A percentile compares a stretch with the other conserved stretches of the same genome.
These are phyloP conservation scores for Megalonaias nervosa DNA, from an alignment of 1,140 invertebrate genomes.

Conservation along the genomic window DNA sequence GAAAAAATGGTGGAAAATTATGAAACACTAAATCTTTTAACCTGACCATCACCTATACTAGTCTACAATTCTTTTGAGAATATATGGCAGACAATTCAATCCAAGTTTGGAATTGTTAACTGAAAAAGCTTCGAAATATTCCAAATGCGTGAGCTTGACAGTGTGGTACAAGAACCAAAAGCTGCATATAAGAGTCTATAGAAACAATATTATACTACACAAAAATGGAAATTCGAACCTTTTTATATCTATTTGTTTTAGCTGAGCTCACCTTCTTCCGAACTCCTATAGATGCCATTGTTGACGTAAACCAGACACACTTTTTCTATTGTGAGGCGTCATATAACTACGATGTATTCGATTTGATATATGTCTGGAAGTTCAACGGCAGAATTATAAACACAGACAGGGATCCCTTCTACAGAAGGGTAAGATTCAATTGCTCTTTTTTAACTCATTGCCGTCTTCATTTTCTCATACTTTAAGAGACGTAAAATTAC, in stretches of 20 bases:
- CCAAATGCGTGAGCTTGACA: no score
- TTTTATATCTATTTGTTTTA: conserved; percentile 13
- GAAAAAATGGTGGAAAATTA: no score
- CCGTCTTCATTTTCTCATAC: no score
- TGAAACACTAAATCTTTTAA: no score
- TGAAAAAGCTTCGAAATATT: no score
- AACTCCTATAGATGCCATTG: neutral
- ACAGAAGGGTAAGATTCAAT: conserved; percentile 12
- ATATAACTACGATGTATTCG: conserved; percentile 10
- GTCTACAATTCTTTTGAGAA: no score
- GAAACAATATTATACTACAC: neutral
- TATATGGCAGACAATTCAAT: no score
- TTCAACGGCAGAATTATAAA: conserved; percentile 31
- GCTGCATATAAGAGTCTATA: neutral
- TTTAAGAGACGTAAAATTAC: no score
- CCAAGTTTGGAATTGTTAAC: no score
- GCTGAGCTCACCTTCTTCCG: neutral
- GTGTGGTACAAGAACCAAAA: no score
- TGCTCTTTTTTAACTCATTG: no score
- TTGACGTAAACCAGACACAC: conserved; percentile 10
- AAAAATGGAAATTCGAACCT: neutral
- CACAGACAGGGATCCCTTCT: conserved; percentile 3
- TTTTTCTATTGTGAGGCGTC: conserved; percentile 28
- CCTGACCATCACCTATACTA: no score
- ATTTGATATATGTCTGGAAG: conserved; percentile 36